phyloP scores from a whole-genome alignment of 2,888 invertebrate species.

The Ochropleura plecta region DNA sequence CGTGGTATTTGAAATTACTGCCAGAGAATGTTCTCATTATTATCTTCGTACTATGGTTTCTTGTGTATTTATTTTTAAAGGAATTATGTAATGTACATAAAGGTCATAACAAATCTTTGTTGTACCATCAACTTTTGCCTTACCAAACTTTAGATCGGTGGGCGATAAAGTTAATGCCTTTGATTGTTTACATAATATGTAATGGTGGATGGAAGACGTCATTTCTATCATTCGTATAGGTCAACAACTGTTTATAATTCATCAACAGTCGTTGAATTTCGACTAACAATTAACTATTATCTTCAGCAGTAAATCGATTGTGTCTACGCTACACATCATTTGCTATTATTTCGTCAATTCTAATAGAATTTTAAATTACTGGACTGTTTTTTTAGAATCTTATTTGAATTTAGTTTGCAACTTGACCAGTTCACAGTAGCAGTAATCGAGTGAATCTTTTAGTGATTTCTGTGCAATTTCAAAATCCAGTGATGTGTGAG shows the following conservation, averaged over 20 bases:
- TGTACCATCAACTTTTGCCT: slow-evolving; percentile 50
- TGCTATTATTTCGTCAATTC: background rate
- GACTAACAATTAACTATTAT: slow-evolving; percentile 47
- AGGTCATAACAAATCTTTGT: slow-evolving; percentile 51
- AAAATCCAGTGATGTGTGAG: background rate
- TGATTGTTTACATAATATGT: slow-evolving; percentile 30
- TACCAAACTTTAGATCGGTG: slow-evolving; percentile 37
- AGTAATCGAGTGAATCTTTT: background rate
- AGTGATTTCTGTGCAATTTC: background rate
- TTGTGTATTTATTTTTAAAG: slow-evolving; percentile 51
- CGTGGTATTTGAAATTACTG: slow-evolving; percentile 58
- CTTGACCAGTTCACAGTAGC: slow-evolving; percentile 1
- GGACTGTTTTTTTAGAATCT: background rate
- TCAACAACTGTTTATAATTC: slow-evolving; percentile 4
- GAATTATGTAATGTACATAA: slow-evolving; percentile 53
- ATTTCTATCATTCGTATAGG: slow-evolving; percentile 18
- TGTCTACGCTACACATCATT: background rate
- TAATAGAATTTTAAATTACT: background rate
- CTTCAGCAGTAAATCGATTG: slow-evolving; percentile 18
- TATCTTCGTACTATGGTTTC: slow-evolving; percentile 56
- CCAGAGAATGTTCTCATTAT: slow-evolving; percentile 64
- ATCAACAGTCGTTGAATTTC: slow-evolving; percentile 23
- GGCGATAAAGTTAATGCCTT: slow-evolving; percentile 35
- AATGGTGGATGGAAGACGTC: slow-evolving; percentile 13
- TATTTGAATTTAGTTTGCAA: slow-evolving; percentile 8